A percentile compares a stretch with the other conserved stretches of the same genome.
Conservation (phyloP, 1,140 invertebrate genomes). For the Zaprionus vittiger region DNA sequence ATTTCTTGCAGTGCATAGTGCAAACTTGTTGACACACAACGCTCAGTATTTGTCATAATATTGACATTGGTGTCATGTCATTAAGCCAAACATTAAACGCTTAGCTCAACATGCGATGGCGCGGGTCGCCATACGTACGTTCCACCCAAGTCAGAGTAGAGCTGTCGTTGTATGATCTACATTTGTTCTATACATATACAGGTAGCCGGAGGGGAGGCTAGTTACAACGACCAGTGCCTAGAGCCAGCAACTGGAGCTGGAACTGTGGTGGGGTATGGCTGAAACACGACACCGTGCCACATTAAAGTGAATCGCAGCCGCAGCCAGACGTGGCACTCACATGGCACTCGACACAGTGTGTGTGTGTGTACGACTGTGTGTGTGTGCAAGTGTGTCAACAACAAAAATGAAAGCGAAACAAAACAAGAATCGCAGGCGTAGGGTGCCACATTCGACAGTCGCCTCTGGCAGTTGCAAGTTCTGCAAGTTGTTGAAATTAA, state of each 20-base stretch:
- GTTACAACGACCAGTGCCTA: background rate
- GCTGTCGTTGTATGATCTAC: conserved; percentile 17
- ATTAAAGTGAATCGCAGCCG: conserved; percentile 53
- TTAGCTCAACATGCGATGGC: conserved; percentile 69
- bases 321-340: conserved; percentile 19
- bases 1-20: conserved; percentile 41
- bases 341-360: conserved; percentile 38
- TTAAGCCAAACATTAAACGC: conserved; percentile 75
- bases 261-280: conserved; percentile 23
- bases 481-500: conserved; percentile 46
- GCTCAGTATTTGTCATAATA: conserved; percentile 66
- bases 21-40: conserved; percentile 74
- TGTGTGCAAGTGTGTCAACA: conserved; percentile 26
- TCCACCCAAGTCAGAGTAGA: conserved; percentile 26
- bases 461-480: conserved; percentile 66
- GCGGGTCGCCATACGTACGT: background rate
- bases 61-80: conserved; percentile 82
- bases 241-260: conserved; percentile 10
- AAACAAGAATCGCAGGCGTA: conserved; percentile 52
- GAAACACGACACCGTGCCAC: conserved; percentile 52
- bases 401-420: conserved; percentile 41
- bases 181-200: background rate
- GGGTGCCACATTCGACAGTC: conserved; percentile 69
- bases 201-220: background rate
- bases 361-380: conserved; percentile 35